phyloP scores from a whole-genome alignment of 1,140 invertebrate species.

The Kradibia gibbosae region DNA sequence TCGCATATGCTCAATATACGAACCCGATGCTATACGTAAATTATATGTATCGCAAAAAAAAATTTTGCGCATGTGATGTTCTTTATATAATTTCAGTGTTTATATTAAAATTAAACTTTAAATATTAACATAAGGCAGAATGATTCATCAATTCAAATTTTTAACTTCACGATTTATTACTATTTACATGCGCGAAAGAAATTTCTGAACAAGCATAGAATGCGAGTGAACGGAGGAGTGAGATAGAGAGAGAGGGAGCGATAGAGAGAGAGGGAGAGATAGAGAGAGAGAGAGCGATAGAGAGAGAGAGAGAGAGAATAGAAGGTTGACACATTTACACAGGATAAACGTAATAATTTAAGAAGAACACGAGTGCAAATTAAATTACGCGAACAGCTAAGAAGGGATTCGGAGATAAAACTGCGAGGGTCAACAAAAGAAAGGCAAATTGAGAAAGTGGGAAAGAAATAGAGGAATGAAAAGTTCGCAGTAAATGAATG shows the following conservation, averaged over 20 bases:
- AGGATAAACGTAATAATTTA: conserved; percentile 19
- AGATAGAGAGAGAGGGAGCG: background rate
- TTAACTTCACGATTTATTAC: background rate
- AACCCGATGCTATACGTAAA: background rate
- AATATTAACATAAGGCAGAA: background rate
- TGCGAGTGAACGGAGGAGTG: background rate
- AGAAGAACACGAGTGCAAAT: conserved; percentile 32
- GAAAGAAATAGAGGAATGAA: conserved; percentile 24
- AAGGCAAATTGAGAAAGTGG: conserved; percentile 27
- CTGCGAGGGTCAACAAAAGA: conserved; percentile 43
- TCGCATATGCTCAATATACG: background rate
- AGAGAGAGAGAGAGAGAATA: background rate
- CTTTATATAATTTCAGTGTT: background rate
- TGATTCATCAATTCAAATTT: background rate
- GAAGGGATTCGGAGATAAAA: conserved; percentile 19
- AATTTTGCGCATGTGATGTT: background rate
- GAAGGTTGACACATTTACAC: background rate
- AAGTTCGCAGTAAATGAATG: conserved; percentile 62
- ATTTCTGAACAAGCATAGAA: background rate
- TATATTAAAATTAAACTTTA: background rate
- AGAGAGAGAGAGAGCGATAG: background rate
- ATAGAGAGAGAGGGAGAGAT: background rate
- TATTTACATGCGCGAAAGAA: background rate
- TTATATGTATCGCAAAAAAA: background rate
- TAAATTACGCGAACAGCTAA: conserved; percentile 40